These are phyloP conservation scores for Arctopsyche grandis DNA, from an alignment of 1,140 invertebrate species.

Conservation along the genomic window DNA sequence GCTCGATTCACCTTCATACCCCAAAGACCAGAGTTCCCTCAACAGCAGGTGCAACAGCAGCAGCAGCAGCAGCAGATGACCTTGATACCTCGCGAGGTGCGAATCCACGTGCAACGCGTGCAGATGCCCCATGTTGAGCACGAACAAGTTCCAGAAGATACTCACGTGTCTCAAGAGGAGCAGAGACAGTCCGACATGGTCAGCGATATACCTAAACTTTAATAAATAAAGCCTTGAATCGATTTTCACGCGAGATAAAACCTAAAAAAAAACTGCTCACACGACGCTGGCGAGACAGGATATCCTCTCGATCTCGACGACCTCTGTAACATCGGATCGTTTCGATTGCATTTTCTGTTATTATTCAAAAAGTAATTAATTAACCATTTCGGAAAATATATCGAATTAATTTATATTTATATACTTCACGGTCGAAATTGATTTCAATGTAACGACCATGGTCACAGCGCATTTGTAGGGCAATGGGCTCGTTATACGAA, in stretches of 20 bases:
- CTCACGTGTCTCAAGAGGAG: conserved; percentile 51
- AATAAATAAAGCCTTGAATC: neutral
- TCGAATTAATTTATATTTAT: neutral
- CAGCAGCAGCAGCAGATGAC: conserved; percentile 46
- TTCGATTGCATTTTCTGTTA: neutral
- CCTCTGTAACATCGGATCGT: conserved; percentile 4
- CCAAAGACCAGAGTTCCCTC: conserved; percentile 34
- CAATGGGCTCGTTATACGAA: too few relatives aligned
- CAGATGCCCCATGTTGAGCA: conserved; percentile 51
- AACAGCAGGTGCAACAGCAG: conserved; percentile 34
- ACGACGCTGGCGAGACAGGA: neutral
- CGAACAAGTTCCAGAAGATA: conserved; percentile 51
- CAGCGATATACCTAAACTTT: neutral
- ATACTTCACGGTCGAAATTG: too few relatives aligned
- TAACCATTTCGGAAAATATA: neutral
- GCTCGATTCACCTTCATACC: conserved; percentile 35
- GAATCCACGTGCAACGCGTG: conserved; percentile 65
- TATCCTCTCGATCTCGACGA: conserved; percentile 18
- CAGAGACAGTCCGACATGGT: conserved; percentile 35
- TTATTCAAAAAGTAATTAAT: conserved; percentile 3
- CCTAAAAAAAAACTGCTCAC: neutral
- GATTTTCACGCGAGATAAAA: conserved; percentile 1
- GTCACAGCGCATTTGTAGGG: too few relatives aligned
- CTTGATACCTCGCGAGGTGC: conserved; percentile 61
- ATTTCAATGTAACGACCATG: too few relatives aligned